Evolutionary conservation across 2,113 vertebrate species (phyloP), one percentile per base, ranked within the genome.

Genomic region (Oophaga pumilio): DNA sequence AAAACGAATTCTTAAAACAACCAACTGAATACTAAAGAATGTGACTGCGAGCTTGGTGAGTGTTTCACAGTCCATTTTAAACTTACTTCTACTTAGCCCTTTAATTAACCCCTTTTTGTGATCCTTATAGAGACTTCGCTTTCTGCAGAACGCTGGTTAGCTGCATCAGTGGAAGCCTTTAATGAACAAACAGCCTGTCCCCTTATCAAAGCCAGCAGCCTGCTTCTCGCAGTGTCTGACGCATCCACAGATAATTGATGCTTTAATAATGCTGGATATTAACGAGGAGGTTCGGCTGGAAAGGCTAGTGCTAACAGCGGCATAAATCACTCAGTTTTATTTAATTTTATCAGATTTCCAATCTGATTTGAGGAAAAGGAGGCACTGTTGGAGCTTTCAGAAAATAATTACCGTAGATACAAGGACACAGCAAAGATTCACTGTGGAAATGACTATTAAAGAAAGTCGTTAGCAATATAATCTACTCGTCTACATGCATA

Each of bases 181-280:
- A 90, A 89, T 89, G 88, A 90, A 90, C 0, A 15, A 88, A 80
- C 1, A 4, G 76, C 78, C 83, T 12, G 4, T 91, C 50, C 78
- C 57, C 91, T 92, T 92, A 92, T 92, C 91, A 89, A 77, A 88
- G 62, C 0, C 76, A 91, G 85, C 91, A 92, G 91, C 0, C 88
- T 85, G 84, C 78, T 84, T 88, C 50, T 81, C 80, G 49, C 83
- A 13, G 84, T 86, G 90, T 82, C 83, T 0, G 18, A 89, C 85
- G 10, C 84, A 0, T 8, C 91, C 89, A 15, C 17, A 89, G 88
- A 81, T 91, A 92, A 93, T 78, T 89, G 91, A 90, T 91, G 90
- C 87, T 89, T 91, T 90, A 92, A 89, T 92, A 91, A 90, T 0
- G 0, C 81, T 53, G 2, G 0, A 0, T 11, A 2, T 89, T 89